These are phyloP conservation scores for Gobio occitaniae DNA, from an alignment of 2,797 vertebrate species.

Conservation along the genomic window DNA sequence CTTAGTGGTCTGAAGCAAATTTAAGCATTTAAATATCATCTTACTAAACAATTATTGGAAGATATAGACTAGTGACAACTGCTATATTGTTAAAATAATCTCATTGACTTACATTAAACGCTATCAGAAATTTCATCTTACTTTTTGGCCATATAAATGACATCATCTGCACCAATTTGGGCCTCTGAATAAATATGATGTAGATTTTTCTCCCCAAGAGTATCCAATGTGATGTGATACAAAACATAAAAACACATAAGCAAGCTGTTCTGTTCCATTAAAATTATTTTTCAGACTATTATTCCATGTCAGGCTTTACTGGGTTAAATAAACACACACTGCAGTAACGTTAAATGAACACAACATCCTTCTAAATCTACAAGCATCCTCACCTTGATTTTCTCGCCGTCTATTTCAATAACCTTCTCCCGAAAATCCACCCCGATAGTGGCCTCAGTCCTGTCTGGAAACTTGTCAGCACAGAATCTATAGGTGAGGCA, in stretches of 20 bases:
- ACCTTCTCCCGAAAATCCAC: slow-evolving; percentile 96
- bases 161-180: not conserved
- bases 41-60: no score
- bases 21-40: no score
- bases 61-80: not conserved
- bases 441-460: slow-evolving; percentile 97
- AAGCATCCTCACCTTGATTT: slow-evolving; percentile 87
- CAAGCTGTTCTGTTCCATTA: not conserved
- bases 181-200: not conserved
- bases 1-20: no score
- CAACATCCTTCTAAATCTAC: not conserved
- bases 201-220: not conserved
- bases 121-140: not conserved
- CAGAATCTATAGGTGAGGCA: slow-evolving; percentile 98
- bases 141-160: not conserved
- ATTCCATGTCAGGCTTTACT: not conserved
- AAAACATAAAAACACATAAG: not conserved
- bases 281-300: not conserved
- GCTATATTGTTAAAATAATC: not conserved
- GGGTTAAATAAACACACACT: not conserved
- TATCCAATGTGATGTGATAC: not conserved
- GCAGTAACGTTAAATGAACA: no score
- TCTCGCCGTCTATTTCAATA: slow-evolving; percentile 92
- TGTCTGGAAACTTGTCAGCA: slow-evolving; percentile 92
- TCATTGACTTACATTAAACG: not conserved